phyloP scores from a whole-genome alignment of 2,888 invertebrate species.

The Hyposoter didymator region DNA sequence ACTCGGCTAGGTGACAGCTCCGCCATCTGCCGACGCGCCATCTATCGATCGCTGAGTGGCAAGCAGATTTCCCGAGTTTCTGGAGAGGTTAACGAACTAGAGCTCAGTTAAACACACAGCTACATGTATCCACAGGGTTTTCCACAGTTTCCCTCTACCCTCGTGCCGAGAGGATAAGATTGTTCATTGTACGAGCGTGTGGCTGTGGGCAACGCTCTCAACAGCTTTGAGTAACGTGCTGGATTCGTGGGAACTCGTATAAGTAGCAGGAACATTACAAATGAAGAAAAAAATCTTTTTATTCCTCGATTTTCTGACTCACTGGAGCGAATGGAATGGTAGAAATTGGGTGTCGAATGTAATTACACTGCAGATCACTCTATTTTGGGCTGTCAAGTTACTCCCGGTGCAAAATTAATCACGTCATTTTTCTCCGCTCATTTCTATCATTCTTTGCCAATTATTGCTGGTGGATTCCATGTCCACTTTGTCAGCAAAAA shows the following conservation, averaged over 20 bases:
- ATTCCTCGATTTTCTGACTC: slow-evolving; percentile 1
- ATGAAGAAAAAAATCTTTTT: not conserved
- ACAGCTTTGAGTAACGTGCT: not conserved
- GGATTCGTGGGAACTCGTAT: not conserved
- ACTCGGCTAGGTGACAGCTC: not conserved
- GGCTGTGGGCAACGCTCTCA: not conserved
- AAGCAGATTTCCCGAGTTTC: not conserved
- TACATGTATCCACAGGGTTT: not conserved
- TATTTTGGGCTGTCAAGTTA: not conserved
- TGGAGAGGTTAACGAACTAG: not conserved
- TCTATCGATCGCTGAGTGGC: not conserved
- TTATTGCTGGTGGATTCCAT: not conserved
- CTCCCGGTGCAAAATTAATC: not conserved
- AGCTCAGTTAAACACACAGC: not conserved
- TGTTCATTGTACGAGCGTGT: not conserved
- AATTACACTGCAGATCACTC: not conserved
- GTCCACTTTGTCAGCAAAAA: not conserved
- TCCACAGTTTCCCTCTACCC: not conserved
- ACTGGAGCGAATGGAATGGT: not conserved
- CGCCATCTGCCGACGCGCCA: not conserved
- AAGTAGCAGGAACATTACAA: not conserved
- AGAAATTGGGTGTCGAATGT: not conserved
- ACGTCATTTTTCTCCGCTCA: not conserved
- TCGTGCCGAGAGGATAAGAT: not conserved
- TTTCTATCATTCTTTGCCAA: not conserved